These are phyloP conservation scores for Kobus ellipsiprymnus DNA, from an alignment of 2,113 vertebrate species.

Conservation along the genomic window DNA sequence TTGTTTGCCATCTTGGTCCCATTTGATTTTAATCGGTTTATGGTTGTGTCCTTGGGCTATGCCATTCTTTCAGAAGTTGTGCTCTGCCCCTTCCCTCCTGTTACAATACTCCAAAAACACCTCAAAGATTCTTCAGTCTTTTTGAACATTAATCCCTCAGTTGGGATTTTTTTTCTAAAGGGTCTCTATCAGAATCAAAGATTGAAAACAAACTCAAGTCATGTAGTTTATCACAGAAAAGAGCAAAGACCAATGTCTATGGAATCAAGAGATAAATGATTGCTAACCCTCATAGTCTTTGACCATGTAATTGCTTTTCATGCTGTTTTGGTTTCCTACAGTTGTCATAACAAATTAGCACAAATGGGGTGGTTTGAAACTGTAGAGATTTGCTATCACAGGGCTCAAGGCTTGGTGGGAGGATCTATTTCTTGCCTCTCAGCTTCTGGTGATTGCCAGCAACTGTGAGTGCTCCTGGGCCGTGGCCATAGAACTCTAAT, in stretches of 20 bases:
- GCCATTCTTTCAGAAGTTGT: neutral
- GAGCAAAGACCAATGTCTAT: no score
- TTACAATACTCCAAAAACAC: neutral
- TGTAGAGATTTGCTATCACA: no score
- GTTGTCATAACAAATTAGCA: neutral
- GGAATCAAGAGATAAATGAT: neutral
- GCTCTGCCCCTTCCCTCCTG: neutral
- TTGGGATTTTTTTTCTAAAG: no score
- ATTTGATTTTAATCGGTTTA: neutral
- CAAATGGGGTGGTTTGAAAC: neutral
- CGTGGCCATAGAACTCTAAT: neutral
- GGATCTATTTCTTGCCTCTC: neutral
- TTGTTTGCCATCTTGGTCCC: neutral
- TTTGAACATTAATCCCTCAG: neutral
- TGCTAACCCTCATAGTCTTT: accelerated
- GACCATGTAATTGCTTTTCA: accelerated
- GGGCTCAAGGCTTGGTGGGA: neutral
- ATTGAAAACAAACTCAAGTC: neutral
- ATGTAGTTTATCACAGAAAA: neutral
- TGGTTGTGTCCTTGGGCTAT: neutral
- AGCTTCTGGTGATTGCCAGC: neutral
- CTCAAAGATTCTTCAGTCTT: neutral
- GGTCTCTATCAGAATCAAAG: neutral
- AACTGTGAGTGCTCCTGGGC: neutral
- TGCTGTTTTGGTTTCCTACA: neutral